Base-by-base conservation (phyloP, 1,140 invertebrate genomes). In the Thaumatotibia leucotreta region DNA sequence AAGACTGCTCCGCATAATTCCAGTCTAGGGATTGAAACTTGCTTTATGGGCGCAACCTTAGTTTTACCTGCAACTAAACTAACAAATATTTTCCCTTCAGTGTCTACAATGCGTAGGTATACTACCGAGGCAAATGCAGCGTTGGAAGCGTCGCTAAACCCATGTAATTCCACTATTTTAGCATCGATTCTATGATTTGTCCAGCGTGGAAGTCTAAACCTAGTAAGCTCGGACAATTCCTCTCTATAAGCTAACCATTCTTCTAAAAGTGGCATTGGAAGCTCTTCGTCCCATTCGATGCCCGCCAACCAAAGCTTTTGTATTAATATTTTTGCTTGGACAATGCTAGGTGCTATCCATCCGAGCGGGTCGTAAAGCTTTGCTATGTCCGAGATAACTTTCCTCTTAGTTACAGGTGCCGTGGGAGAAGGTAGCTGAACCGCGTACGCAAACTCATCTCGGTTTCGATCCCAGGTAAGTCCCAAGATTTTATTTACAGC, bases 291-390 rank as follows among this genome's bases (percentile, higher is more conserved):
- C 83, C 84, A 87, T n/a, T 72, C 72, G 8, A 76, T 29, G 6
- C 70, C 66, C 24, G 23, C 17, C 14, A 71, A 22, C 81, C 82
- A 79, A 1, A 85, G 10, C 45, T 70, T 70, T 68, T 87, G 83
- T 35, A 85, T 72, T 8, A 86, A 68, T 2, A 85, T 78, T 69
- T 89, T 87, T 17, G 74, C 69, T n/a, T 33, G 64, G 1, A 86
- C 68, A 6, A 70, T 74, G 1, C 81, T 61, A 9, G 86, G 86
- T 22, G 72, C 62, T 0, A 83, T 23, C 29, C 80, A 69, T 23
- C 82, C 80, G 10, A 85, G 52, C n/a, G 65, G 65, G 22, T 67
- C 65, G 17, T 35, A 66, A 6, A 67, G 14, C 6, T 39, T 23
- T 2, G 66, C 22, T 9, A 63, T 67, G 22, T 67, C 66, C 1